Evolutionary conservation across 2,888 invertebrate genomes (phyloP).

Genomic region (Tachina fera): DNA sequence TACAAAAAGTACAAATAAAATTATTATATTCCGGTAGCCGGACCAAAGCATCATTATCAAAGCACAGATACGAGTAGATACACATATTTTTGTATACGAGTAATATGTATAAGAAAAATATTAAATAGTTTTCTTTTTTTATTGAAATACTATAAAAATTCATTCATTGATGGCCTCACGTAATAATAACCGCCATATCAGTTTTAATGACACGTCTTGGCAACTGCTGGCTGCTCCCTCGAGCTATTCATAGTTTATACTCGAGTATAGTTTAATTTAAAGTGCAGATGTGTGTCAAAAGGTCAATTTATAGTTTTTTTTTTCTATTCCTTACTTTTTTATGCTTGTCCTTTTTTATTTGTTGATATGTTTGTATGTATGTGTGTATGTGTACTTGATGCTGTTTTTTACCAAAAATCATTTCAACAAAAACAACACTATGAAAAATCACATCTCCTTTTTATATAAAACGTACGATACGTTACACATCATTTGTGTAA

Average conservation of each 20-base stretch:
- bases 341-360: conserved; percentile 53
- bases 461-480: conserved; percentile 34
- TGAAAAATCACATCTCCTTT: conserved; percentile 27
- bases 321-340: conserved; percentile 41
- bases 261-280: conserved; percentile 39
- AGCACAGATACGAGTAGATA: conserved; percentile 22
- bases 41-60: conserved; percentile 27
- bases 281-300: conserved; percentile 72
- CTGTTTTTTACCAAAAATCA: conserved; percentile 47
- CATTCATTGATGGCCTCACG: conserved; percentile 68
- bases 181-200: conserved; percentile 69
- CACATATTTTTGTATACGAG: neutral
- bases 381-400: conserved; percentile 15
- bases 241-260: neutral
- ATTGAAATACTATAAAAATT: conserved; percentile 50
- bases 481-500: conserved; percentile 71
- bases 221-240: conserved; percentile 24
- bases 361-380: neutral
- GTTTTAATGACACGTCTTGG: conserved; percentile 66
- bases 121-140: conserved; percentile 59
- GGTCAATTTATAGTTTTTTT: conserved; percentile 70
- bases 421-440: conserved; percentile 15
- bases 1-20: neutral
- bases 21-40: conserved; percentile 64
- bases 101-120: conserved; percentile 15